Percentiles rank a stretch among this genome's conserved stretches.
phyloP scores from a whole-genome alignment of 2,113 vertebrate species.

The Trematocara zebra region DNA sequence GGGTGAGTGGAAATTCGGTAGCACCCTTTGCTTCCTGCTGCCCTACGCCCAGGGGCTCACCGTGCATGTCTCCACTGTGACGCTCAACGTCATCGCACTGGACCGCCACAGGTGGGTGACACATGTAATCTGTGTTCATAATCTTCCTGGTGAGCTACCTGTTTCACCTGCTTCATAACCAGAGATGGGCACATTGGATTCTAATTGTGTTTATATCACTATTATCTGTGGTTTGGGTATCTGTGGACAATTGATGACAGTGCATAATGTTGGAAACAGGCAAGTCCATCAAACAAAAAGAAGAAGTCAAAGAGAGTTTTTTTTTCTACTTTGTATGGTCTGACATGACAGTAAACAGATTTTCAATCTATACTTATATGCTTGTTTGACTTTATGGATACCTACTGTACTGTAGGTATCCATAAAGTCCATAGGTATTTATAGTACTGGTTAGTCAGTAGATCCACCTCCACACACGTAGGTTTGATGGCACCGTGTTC shows the following conservation, averaged over 20 bases:
- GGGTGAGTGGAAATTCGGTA: constrained; percentile 90
- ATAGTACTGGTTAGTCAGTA: background rate
- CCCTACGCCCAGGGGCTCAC: constrained; percentile 91
- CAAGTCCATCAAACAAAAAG: background rate
- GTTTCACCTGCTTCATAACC: background rate
- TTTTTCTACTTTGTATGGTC: background rate
- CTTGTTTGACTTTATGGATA: background rate
- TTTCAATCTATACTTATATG: background rate
- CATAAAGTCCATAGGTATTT: background rate
- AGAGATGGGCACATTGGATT: rapidly evolving
- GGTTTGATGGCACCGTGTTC: background rate
- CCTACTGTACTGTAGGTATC: background rate
- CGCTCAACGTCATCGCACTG: constrained; percentile 89
- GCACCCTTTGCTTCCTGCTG: constrained; percentile 85
- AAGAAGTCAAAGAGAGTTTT: rapidly evolving
- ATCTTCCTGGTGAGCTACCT: background rate
- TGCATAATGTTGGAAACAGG: background rate
- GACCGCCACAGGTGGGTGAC: constrained; percentile 84
- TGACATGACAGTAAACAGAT: background rate
- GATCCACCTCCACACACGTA: background rate
- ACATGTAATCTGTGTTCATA: rapidly evolving
- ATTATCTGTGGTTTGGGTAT: background rate
- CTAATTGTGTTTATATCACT: background rate
- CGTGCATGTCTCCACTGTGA: constrained; percentile 91
- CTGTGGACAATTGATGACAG: background rate